A percentile compares a stretch with the other conserved stretches of the same genome.
Conservation (phyloP, 2,113 vertebrate genomes). For the Amblyornis subalaris region DNA sequence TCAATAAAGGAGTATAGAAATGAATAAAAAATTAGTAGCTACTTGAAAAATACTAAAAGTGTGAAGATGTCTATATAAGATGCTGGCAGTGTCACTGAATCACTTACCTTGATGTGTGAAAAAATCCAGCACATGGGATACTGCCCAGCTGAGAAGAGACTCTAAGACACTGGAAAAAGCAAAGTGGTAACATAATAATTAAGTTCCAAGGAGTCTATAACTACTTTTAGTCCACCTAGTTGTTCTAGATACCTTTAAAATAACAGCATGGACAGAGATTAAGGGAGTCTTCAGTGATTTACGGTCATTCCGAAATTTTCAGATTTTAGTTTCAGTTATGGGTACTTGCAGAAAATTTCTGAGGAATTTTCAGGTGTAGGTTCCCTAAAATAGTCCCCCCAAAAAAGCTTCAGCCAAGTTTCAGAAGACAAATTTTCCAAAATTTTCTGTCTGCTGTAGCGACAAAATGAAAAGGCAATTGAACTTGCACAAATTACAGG, state of each 20-base stretch:
- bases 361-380: not conserved
- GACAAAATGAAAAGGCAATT: not conserved
- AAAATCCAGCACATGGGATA: not conserved
- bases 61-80: not conserved
- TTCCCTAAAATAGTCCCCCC: accelerated
- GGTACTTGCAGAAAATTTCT: not conserved
- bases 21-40: not conserved
- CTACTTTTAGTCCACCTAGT: not conserved
- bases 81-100: not conserved
- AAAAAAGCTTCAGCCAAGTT: not conserved
- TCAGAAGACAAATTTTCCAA: not conserved
- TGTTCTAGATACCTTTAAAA: not conserved
- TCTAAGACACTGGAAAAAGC: not conserved
- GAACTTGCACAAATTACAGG: not conserved
- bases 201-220: not conserved
- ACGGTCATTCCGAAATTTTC: not conserved
- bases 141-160: not conserved
- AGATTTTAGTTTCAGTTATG: not conserved
- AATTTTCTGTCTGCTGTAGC: not conserved
- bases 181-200: not conserved
- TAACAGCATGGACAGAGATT: not conserved
- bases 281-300: not conserved
- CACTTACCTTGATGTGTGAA: not conserved
- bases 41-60: not conserved
- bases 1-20: not conserved